Conservation (phyloP, 35 echinoderm and acorn worm genomes). For the Heliocidaris tuberculata region DNA sequence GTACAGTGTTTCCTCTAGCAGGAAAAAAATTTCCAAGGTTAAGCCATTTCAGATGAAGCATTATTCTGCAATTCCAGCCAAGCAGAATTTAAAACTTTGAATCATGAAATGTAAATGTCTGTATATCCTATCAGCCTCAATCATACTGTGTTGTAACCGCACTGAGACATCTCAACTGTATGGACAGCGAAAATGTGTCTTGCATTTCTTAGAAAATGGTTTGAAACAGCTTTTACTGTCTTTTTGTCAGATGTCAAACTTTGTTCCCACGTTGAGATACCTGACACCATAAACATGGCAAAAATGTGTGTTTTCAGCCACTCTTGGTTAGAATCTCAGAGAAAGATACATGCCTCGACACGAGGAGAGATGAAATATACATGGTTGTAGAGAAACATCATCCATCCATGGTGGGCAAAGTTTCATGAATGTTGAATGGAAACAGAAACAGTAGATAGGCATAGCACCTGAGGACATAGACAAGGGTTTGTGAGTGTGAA, state of each 20-base stretch:
- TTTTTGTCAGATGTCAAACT: neutral
- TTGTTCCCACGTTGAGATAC: neutral
- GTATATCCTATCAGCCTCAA: too few relatives aligned
- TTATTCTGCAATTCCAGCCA: too few relatives aligned
- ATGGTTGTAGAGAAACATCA: neutral
- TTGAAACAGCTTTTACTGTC: neutral
- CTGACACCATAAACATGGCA: neutral
- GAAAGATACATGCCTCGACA: neutral
- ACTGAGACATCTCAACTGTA: neutral
- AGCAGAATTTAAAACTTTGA: too few relatives aligned
- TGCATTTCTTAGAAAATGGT: neutral
- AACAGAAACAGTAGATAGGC: neutral
- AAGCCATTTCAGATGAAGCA: too few relatives aligned
- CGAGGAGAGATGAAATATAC: neutral
- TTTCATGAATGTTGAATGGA: slow-evolving; percentile 11
- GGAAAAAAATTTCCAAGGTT: too few relatives aligned
- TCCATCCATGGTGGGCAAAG: neutral
- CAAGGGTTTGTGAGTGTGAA: neutral
- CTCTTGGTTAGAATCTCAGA: neutral
- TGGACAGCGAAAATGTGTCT: neutral
- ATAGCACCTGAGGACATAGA: neutral
- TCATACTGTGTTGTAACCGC: too few relatives aligned
- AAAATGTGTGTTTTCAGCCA: neutral
- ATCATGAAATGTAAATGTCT: too few relatives aligned
- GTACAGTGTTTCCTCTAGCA: too few relatives aligned